Base-by-base conservation (phyloP, 2,888 invertebrate genomes). In the Drosophila picticornis region DNA sequence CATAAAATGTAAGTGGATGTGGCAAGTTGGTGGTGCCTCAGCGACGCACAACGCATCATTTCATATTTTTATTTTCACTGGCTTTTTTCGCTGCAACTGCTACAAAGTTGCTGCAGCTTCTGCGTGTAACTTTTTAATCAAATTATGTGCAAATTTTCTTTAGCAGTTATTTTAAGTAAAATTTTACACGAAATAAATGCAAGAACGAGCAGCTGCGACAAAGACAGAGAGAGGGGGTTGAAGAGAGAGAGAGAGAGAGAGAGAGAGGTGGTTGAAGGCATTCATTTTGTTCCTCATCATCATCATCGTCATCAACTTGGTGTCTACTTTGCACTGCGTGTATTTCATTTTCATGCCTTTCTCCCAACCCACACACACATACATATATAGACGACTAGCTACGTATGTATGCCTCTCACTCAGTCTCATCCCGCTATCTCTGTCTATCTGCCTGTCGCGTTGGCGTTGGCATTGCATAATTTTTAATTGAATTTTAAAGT, bases 401-500 rank as follows among this genome's bases (percentile, higher is more conserved):
- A 40, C 2, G 51, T 31, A 10, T 58, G 25, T 58, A 43, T 38
- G 36, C 53, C 19, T 25, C 31, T 38, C 34, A 38, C 25, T 27
- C 64, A 55, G 16, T 51, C 29, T 34, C 29, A 46, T 25, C 46
- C 16, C 16, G 25, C 46, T 25, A 9, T 53, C 40, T 61, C 19
- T 62, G 43, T 60, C 69, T 72, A 48, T 53, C 69, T 48, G 59
- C 31, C 51, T 66, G 75, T 68, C 75, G 62, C 68, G 59, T 50
- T 76, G 55, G 62, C 68, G 59, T 50, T 76, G 55, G 74, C 78
- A 72, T 77, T 82, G 87, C 90, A 90, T 88, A 89, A 88, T 88
- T 88, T 90, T 88, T 88, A 88, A 88, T 88, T 88, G 90, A 88
- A 88, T 88, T 87, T 88, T 88, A 89, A 90, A 88, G 90, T 90